Evolutionary conservation across 1,140 invertebrate species (phyloP).

Genomic region (Achroia grisella): DNA sequence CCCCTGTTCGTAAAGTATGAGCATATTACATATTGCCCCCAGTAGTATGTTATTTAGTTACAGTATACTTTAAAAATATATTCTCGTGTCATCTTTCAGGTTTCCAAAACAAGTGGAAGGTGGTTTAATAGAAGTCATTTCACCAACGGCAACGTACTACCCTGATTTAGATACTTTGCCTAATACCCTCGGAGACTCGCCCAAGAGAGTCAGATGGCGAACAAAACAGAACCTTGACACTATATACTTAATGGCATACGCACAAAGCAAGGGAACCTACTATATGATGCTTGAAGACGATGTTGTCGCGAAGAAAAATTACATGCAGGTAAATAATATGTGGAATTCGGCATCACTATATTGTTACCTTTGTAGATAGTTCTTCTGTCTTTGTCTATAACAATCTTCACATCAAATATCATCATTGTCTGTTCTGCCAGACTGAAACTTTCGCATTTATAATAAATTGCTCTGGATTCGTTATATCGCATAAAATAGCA

Average conservation of each 20-base stretch:
- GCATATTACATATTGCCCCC: no score
- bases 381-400: no score
- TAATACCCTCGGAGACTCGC: constrained; percentile 89
- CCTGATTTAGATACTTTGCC: constrained; percentile 87
- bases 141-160: constrained; percentile 90
- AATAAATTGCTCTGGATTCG: no score
- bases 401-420: no score
- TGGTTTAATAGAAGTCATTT: constrained; percentile 92
- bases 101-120: constrained; percentile 84
- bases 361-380: no score
- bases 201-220: constrained; percentile 93
- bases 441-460: no score
- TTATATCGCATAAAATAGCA: no score
- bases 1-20: no score
- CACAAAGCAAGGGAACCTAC: constrained; percentile 85
- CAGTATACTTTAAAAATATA: no score
- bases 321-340: constrained; percentile 75
- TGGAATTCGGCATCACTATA: no score
- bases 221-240: constrained; percentile 98
- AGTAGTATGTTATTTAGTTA: no score
- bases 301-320: constrained; percentile 91
- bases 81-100: constrained; percentile 69
- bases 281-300: constrained; percentile 97
- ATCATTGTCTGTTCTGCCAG: no score
- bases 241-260: constrained; percentile 97